Base-by-base conservation (phyloP, 2,888 invertebrate species). In the Lasioglossum marginatum region DNA sequence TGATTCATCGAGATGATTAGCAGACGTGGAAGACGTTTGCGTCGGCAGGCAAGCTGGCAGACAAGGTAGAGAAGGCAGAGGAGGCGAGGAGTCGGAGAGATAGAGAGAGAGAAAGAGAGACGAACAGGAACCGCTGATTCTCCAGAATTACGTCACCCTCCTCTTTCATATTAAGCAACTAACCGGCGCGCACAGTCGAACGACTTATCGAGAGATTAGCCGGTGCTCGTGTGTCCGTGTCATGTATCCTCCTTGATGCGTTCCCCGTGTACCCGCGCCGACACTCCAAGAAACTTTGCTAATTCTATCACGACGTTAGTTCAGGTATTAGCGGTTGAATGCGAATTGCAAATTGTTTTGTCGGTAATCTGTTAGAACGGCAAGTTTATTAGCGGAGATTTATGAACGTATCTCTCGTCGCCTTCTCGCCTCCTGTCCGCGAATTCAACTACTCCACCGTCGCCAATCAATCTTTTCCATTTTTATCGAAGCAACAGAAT, bases 181-280 rank as follows among this genome's bases (percentile, higher is more conserved):
- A 81, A 78, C 76, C 43, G 43, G 60, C 63, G 52, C 48, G 74
- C 60, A 40, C 76, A 81, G 80, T 74, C 79, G 78, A 79, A 76
- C 84, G 87, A 84, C 87, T 87, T 87, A 84, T 84, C 84, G 87
- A 52, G 79, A 81, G 87, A 87, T 87, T 81, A 87, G 84, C 78
- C 37, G 60, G 77, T 81, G 77, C 81, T 87, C 73, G 82, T 82
- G 57, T 76, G 78, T 78, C 71, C 71, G 40, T 75, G 73, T 83
- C 84, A 79, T 76, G 71, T 81, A 60, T 75, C 43, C 75, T 52
- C 60, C 45, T n/a, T 73, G 77, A 77, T 74, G 73, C 45, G 73
- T 75, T 74, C 77, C 40, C 77, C 77, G 37, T 78, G 82, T 82
- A 86, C 79, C 70, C 66, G 63, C 77, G 77, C 19, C 74, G 73